phyloP scores from a whole-genome alignment of 2,797 vertebrate genomes.

The Sebastes hubbsi region DNA sequence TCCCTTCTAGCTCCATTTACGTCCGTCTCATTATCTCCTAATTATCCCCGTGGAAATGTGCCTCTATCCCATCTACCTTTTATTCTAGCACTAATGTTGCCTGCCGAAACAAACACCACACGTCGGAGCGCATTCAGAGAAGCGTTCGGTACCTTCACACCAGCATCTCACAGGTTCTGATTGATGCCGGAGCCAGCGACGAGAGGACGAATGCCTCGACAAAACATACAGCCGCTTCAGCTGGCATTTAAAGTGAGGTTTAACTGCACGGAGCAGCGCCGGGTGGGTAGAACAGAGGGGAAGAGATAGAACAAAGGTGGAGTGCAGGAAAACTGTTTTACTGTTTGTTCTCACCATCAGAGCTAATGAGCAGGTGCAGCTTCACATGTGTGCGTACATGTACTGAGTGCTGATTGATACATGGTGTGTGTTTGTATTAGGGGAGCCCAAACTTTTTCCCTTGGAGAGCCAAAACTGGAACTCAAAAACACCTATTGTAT shows the following conservation, averaged over 20 bases:
- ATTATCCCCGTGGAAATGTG: constrained; percentile 35
- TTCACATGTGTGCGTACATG: constrained; percentile 10
- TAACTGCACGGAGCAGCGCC: constrained; percentile 27
- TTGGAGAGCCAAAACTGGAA: not conserved
- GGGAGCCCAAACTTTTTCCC: not conserved
- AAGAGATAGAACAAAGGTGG: constrained; percentile 25
- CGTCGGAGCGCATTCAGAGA: constrained; percentile 9
- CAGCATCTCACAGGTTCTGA: constrained; percentile 33
- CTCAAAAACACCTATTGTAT: not conserved
- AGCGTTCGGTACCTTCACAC: constrained; percentile 9
- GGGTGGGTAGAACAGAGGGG: constrained; percentile 20
- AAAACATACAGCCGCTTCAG: constrained; percentile 51
- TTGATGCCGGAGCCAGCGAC: constrained; percentile 37
- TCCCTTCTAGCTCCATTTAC: constrained; percentile 18
- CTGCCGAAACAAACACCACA: constrained; percentile 20
- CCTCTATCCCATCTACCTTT: constrained; percentile 26
- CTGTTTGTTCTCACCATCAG: constrained; percentile 62
- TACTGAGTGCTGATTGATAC: constrained; percentile 34
- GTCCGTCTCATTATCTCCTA: constrained; percentile 44
- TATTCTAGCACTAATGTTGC: constrained; percentile 5
- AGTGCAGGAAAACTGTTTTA: constrained; percentile 41
- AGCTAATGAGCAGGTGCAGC: constrained; percentile 72
- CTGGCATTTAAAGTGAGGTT: constrained; percentile 56
- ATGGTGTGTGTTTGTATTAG: constrained; percentile 2
- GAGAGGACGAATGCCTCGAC: constrained; percentile 50